Base-by-base conservation (phyloP, 2,797 vertebrate species). In the Pitangus sulphuratus region DNA sequence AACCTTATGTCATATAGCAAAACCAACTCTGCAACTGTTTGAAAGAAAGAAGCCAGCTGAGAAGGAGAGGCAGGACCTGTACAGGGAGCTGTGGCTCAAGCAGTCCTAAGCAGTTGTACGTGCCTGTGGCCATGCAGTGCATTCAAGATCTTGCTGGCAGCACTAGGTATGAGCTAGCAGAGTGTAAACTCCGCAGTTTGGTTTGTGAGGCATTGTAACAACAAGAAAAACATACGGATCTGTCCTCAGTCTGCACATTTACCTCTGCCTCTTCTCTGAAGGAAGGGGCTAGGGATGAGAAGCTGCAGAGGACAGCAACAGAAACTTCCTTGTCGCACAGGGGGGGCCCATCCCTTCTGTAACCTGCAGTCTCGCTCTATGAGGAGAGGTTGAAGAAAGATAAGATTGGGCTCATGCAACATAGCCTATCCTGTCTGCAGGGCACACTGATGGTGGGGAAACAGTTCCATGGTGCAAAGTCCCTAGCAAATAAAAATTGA, bases 1-100 rank as follows among this genome's bases (percentile, higher is more conserved):
- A 95, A 97, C 95, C 93, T 94, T 50, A 87, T 84, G 93, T 91
- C 81, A 84, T 83, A 78, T 87, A 96, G 86, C 66, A 96, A 97
- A 97, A 95, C 86, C 80, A 90, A 75, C 91, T 95, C 76, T 68
- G 81, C 60, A 92, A 83, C 95, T 51, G 72, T 95, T 87, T 89
- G 90, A 87, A 95, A 68, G 94, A 93, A 89, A 47, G 47, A 80
- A 95, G 56, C 74, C 90, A 95, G 89, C 74, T 89, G 84, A 95
- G 65, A 61, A 62, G 47, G 70, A 90, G 66, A 45, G 57, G 65
- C 54, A 93, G 61, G 87, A 86, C n/a, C 70, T 79, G 48, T 19
- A 26, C 0, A 14, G 61, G 85, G 87, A 89, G 77, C 87, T 76
- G 85, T 54, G 71, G 57, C 60, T 89, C 65, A 58, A 48, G 75